Percentiles rank a stretch among this genome's conserved stretches.
These are phyloP conservation scores for Zele albiditarsus DNA, from an alignment of 2,888 invertebrate species.

Conservation along the genomic window DNA sequence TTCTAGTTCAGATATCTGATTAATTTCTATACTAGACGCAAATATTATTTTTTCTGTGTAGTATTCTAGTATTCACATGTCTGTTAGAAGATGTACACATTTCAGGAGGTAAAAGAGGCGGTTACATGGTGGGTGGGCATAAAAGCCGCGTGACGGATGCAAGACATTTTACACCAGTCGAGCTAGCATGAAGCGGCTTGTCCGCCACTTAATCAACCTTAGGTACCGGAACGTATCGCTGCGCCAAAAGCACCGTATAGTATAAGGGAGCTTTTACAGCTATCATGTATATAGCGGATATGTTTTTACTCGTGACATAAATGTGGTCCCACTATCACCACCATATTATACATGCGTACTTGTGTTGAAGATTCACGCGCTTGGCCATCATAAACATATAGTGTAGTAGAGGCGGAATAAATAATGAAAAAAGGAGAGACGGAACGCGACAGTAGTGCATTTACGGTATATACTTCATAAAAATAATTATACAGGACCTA, in stretches of 20 bases:
- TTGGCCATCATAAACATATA: background rate
- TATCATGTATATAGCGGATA: background rate
- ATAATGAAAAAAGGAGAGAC: background rate
- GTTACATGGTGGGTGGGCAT: conserved; percentile 45
- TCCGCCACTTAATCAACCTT: conserved; percentile 67
- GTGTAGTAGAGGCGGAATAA: background rate
- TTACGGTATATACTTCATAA: conserved; percentile 5
- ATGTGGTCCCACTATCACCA: background rate
- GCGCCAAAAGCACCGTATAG: conserved; percentile 24
- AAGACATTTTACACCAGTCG: conserved; percentile 64
- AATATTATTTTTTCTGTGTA: too few species aligned
- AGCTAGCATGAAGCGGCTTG: conserved; percentile 56
- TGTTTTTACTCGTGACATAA: background rate
- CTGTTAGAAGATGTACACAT: background rate
- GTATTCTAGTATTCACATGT: too few species aligned
- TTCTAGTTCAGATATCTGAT: too few species aligned
- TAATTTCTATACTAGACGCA: too few species aligned
- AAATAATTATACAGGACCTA: background rate
- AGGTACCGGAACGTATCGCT: conserved; percentile 59
- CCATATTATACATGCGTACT: background rate
- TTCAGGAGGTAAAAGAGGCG: conserved; percentile 26
- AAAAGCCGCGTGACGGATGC: conserved; percentile 68
- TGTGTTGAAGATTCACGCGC: background rate
- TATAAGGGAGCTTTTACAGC: conserved; percentile 22
- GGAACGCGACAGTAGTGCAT: conserved; percentile 23